Conservation (phyloP, 2,797 vertebrate species). For the Sibirionetta formosa region DNA sequence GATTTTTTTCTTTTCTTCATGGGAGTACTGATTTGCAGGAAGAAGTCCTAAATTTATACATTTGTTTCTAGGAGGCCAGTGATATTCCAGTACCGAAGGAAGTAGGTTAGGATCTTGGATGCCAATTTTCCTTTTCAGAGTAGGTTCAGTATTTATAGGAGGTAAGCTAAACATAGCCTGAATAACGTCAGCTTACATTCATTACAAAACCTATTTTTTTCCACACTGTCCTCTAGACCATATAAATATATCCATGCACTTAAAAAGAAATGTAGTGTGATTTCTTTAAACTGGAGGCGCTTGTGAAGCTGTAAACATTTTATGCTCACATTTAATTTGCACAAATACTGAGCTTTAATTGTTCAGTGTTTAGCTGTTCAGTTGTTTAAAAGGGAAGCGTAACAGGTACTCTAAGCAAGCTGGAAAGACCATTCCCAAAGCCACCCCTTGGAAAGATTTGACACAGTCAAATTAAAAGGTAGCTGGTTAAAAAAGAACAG, state of each 20-base stretch:
- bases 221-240: neutral
- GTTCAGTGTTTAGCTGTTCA: neutral
- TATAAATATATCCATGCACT: constrained; percentile 22
- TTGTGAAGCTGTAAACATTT: constrained; percentile 56
- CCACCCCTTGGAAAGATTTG: neutral
- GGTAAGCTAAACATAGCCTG: constrained; percentile 3
- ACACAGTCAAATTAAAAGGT: neutral
- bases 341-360: constrained; percentile 56
- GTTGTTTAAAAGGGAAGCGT: neutral
- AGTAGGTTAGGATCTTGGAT: neutral
- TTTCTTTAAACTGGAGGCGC: constrained; percentile 16
- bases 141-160: constrained; percentile 24
- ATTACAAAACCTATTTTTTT: constrained; percentile 4
- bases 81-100: neutral
- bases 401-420: neutral
- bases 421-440: neutral
- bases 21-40: neutral
- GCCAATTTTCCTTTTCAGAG: neutral
- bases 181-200: neutral
- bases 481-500: neutral
- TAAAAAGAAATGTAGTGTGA: constrained; percentile 52
- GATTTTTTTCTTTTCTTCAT: neutral
- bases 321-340: constrained; percentile 30
- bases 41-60: neutral
- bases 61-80: constrained; percentile 10